Conservation (phyloP, 2,113 vertebrate species). For the Petaurus breviceps region DNA sequence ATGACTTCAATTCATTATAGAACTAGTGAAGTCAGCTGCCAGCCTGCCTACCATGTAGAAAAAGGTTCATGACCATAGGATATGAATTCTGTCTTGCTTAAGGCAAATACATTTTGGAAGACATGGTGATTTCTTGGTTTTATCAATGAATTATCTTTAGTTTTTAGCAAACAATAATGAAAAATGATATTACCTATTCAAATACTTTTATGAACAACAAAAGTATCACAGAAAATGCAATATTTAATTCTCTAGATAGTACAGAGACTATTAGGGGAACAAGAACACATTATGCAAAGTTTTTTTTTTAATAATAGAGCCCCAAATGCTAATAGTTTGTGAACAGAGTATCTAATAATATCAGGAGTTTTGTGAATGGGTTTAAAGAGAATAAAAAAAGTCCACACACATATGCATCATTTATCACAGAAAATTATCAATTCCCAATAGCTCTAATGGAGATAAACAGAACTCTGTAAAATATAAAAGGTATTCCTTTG, state of each 20-base stretch:
- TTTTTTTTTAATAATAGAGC: neutral
- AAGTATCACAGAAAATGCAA: neutral
- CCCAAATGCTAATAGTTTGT: neutral
- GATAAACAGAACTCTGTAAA: no score
- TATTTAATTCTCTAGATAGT: neutral
- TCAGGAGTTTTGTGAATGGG: neutral
- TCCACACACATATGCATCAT: neutral
- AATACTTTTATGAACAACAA: slow-evolving; percentile 2
- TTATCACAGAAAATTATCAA: neutral
- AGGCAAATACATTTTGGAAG: neutral
- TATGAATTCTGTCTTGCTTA: neutral
- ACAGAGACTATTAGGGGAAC: neutral
- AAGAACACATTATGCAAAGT: neutral
- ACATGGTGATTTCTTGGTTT: neutral
- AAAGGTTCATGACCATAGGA: neutral
- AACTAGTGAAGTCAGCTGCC: neutral
- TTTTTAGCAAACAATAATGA: neutral
- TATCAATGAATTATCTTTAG: neutral
- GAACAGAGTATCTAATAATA: neutral
- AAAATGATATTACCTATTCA: neutral
- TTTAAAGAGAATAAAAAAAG: neutral
- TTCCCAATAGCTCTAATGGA: no score
- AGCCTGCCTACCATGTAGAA: neutral
- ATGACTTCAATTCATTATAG: neutral
- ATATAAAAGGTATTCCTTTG: no score